Evolutionary conservation across 2,888 invertebrate genomes (phyloP), one percentile per base, ranked within the genome.

Genomic region (Pocota personata): DNA sequence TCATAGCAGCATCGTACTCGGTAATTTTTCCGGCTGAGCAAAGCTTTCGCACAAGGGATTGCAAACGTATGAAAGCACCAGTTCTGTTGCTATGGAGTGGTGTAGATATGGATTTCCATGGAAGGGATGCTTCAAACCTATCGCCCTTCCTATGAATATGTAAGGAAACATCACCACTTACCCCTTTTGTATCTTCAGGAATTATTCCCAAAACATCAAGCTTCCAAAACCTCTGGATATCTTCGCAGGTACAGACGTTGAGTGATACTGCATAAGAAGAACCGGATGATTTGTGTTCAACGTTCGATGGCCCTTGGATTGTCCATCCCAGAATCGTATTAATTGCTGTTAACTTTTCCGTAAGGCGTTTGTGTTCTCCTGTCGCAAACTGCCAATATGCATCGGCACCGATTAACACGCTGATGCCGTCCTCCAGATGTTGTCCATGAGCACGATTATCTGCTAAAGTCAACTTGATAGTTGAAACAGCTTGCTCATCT

Each of bases 21-120:
- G 32, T 24, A 50, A 79, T 14, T 57, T 64, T 72, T 19, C 62
- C 48, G 32, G 72, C 19, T 48, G 30, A n/a, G 37, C 55, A 60
- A n/a, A 79, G 64, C 16, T 66, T 71, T n/a, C n/a, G n/a, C n/a
- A n/a, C n/a, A n/a, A n/a, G n/a, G n/a, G n/a, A n/a, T n/a, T n/a
- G n/a, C n/a, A 80, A 35, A 12, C 79, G 58, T 14, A 72, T 35
- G 14, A 50, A 72, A 4, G 79, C 79, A 64, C 64, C 67, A 6
- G 32, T 30, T 60, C 73, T 14, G 35, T 80, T 67, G 21, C 73
- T 50, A 48, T 78, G 16, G n/a, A 79, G 57, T 1, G 19, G 19
- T 10, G 55, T 35, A n/a, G 50, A 32, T 24, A 24, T 60, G 7
- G 16, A 12, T 52, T 67, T 73, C 80, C 73, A 80, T 1, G 73